phyloP scores from a whole-genome alignment of 64 coral and sea anemone genomes.

The Hydrozoanthus tunicans region DNA sequence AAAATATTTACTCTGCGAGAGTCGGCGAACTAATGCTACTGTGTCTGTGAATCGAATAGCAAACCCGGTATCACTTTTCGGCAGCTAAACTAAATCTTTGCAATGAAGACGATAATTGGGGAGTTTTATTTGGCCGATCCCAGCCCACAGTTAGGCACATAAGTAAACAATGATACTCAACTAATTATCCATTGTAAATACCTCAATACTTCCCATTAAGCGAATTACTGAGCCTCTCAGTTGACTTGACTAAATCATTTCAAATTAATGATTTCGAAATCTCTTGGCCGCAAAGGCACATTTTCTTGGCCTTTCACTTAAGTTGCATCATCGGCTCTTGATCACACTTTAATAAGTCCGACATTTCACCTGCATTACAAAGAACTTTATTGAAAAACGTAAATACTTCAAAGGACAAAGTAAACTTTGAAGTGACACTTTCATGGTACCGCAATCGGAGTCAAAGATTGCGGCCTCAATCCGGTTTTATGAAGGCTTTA shows the following conservation, averaged over 20 bases:
- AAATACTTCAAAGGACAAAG: slow-evolving; percentile 1
- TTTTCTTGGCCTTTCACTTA: background rate
- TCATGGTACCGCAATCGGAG: background rate
- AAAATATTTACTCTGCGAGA: background rate
- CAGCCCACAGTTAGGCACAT: slow-evolving; percentile 27
- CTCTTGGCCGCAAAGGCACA: background rate
- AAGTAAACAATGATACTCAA: slow-evolving; percentile 53
- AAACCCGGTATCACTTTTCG: background rate
- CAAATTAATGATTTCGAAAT: slow-evolving; percentile 37
- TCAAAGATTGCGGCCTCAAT: background rate
- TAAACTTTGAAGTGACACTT: slow-evolving; percentile 3
- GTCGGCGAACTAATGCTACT: background rate
- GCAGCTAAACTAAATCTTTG: background rate
- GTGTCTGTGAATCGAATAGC: background rate
- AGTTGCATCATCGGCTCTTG: background rate
- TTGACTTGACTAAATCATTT: slow-evolving; percentile 17
- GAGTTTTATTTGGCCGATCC: slow-evolving; percentile 51
- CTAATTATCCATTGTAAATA: slow-evolving; percentile 62
- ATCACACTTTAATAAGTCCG: background rate
- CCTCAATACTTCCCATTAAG: slow-evolving; percentile 44
- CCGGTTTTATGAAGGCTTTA: background rate
- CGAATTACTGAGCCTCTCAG: slow-evolving; percentile 13
- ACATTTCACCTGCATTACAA: background rate
- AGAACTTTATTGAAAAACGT: background rate
- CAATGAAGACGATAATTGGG: slow-evolving; percentile 27